Percentiles rank a stretch among this genome's conserved stretches.
These are phyloP conservation scores for Procambarus clarkii DNA, from an alignment of 1,140 invertebrate species.

Conservation along the genomic window DNA sequence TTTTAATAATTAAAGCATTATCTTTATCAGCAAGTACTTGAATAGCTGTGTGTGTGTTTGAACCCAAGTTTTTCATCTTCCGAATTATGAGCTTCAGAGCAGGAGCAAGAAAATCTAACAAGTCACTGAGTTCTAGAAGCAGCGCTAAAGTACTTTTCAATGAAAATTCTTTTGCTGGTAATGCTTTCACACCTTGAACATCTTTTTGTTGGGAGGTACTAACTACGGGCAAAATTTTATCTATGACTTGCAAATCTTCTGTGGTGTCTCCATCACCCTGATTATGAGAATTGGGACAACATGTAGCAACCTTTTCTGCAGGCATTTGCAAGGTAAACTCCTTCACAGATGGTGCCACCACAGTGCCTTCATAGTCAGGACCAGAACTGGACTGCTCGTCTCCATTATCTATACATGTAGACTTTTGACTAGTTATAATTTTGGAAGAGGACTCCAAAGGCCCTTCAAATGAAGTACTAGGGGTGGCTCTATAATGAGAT, in stretches of 20 bases:
- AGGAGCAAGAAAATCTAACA: slow-evolving; percentile 2
- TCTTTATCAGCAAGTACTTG: slow-evolving; percentile 1
- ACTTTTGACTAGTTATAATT: background rate
- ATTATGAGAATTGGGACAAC: too few relatives aligned
- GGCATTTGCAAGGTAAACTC: too few relatives aligned
- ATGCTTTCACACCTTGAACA: background rate
- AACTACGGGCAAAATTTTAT: background rate
- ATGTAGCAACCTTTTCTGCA: background rate
- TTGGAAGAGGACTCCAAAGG: background rate
- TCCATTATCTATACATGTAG: background rate
- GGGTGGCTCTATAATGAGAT: background rate
- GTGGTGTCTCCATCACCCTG: too few relatives aligned
- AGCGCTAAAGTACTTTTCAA: background rate
- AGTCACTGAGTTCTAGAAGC: background rate
- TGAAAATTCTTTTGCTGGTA: background rate
- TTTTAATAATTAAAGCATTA: slow-evolving; percentile 1
- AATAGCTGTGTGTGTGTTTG: background rate
- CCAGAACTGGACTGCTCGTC: background rate
- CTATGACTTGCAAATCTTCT: too few relatives aligned
- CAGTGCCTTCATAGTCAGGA: too few relatives aligned
- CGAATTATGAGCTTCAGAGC: background rate
- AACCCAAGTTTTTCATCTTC: background rate
- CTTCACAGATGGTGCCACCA: too few relatives aligned
- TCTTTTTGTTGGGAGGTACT: background rate
- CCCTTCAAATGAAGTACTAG: background rate